phyloP scores from a whole-genome alignment of 2,113 vertebrate species.

The Platysternon megacephalum region DNA sequence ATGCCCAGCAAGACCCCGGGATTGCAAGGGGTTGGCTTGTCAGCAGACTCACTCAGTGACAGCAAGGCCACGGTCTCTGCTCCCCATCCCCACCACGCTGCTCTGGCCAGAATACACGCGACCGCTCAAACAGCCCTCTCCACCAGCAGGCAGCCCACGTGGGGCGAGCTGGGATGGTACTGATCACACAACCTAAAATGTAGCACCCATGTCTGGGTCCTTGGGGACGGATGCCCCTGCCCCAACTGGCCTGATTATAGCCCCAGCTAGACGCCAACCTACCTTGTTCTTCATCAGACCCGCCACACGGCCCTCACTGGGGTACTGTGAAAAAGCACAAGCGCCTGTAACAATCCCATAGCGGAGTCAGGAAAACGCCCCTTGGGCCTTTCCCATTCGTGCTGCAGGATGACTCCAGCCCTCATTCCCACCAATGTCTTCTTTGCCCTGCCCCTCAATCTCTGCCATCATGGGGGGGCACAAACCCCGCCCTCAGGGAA shows the following conservation, averaged over 20 bases:
- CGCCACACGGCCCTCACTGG: background rate
- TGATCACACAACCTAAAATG: background rate
- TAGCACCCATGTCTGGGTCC: no score
- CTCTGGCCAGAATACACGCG: background rate
- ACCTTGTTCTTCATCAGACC: conserved; percentile 32
- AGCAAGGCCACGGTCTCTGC: background rate
- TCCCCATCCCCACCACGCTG: background rate
- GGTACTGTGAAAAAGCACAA: conserved; percentile 50
- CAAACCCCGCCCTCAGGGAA: background rate
- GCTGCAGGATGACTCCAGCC: background rate
- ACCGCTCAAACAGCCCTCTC: rapidly evolving
- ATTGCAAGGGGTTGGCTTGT: background rate
- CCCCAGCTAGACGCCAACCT: background rate
- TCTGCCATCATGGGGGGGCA: background rate
- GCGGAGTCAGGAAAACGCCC: background rate
- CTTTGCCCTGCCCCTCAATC: background rate
- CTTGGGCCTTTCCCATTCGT: background rate
- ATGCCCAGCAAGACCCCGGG: background rate
- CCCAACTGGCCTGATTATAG: rapidly evolving
- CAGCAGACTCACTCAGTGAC: background rate
- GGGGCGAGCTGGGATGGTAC: background rate
- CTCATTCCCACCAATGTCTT: background rate
- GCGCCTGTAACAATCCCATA: background rate
- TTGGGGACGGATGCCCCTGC: no score
- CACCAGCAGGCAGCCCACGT: background rate